Evolutionary conservation across 2,888 invertebrate species (phyloP).

Genomic region (Mechanitis mazaeus): DNA sequence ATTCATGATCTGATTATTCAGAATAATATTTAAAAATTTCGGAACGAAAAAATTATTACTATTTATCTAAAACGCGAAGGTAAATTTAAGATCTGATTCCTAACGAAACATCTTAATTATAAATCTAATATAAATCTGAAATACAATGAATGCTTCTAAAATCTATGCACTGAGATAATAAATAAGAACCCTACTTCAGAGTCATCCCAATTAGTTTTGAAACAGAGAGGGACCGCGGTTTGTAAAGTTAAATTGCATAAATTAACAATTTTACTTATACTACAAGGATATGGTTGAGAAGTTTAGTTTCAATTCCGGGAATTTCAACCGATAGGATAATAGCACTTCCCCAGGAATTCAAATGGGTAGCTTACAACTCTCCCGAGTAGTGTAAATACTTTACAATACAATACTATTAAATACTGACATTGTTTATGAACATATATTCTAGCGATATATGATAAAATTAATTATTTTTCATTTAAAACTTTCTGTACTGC

Average conservation of each 20-base stretch:
- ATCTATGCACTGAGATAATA: neutral
- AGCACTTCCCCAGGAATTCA: constrained; percentile 15
- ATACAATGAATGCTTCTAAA: neutral
- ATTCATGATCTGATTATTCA: no score
- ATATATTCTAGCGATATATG: no score
- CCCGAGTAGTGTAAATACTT: no score
- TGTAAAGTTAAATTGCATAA: constrained; percentile 6
- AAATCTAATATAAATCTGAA: neutral
- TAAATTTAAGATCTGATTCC: no score
- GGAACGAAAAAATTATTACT: no score
- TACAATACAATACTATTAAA: no score
- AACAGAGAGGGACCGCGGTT: neutral
- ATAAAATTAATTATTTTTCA: no score
- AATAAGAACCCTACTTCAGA: neutral
- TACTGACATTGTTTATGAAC: no score
- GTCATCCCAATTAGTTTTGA: neutral
- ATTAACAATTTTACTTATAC: constrained; percentile 5
- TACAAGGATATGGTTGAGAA: neutral
- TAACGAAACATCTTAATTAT: no score
- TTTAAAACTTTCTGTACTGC: no score
- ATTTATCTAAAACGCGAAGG: no score
- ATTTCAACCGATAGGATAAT: constrained; percentile 21
- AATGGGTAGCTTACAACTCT: neutral
- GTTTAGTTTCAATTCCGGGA: constrained; percentile 13
- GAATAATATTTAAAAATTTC: no score